These are phyloP conservation scores for Petrophora chlorosata DNA, from an alignment of 2,888 invertebrate species.

Conservation along the genomic window DNA sequence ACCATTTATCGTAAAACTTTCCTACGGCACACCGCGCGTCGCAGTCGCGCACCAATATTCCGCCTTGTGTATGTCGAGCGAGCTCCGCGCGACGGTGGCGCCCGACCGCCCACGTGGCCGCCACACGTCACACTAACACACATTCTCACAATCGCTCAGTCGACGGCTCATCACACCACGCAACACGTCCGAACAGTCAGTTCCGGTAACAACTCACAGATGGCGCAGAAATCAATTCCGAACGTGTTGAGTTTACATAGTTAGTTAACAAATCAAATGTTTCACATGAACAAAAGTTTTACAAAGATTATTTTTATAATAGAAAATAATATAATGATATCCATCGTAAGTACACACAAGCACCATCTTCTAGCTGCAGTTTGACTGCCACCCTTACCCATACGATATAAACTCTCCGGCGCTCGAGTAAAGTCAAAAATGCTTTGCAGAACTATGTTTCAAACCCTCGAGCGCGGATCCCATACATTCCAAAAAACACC, in stretches of 20 bases:
- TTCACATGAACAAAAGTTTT: constrained; percentile 63
- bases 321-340: constrained; percentile 68
- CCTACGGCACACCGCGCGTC: constrained; percentile 81
- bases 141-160: constrained; percentile 33
- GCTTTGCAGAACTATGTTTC: constrained; percentile 45
- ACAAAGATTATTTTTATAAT: constrained; percentile 52
- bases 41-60: constrained; percentile 78
- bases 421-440: constrained; percentile 41
- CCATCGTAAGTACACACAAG: constrained; percentile 80
- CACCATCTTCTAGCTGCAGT: constrained; percentile 75
- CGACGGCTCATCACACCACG: constrained; percentile 45
- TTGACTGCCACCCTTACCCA: constrained; percentile 65
- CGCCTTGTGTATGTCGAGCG: constrained; percentile 79
- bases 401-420: constrained; percentile 53
- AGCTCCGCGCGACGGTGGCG: constrained; percentile 27
- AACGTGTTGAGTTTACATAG: constrained; percentile 51
- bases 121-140: constrained; percentile 23
- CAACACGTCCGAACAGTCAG: constrained; percentile 40
- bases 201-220: constrained; percentile 33
- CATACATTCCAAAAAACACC: constrained; percentile 45
- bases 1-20: constrained; percentile 84
- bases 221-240: constrained; percentile 37
- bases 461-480: constrained; percentile 42
- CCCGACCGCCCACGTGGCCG: no score
- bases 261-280: constrained; percentile 24